Conservation (phyloP, 2,888 invertebrate species). For the Busseola fusca region DNA sequence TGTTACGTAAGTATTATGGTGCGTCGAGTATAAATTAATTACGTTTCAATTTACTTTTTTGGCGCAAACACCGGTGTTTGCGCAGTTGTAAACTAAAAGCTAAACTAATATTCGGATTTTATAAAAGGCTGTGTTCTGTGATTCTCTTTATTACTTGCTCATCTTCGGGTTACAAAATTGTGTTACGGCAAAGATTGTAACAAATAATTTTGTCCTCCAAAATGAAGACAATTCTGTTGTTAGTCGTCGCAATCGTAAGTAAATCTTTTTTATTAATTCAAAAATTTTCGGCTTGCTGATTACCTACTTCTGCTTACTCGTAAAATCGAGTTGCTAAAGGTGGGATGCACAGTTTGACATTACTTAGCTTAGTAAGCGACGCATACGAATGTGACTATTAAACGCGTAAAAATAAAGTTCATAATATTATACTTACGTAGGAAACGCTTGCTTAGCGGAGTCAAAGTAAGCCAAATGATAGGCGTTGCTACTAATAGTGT, state of each 20-base stretch:
- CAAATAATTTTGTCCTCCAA: background rate
- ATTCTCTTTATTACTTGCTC: slow-evolving; percentile 13
- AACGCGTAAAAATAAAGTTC: background rate
- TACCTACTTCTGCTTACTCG: background rate
- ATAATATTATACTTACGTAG: no score
- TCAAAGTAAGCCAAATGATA: background rate
- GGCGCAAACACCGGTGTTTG: no score
- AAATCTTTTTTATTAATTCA: background rate
- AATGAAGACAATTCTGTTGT: slow-evolving; percentile 13
- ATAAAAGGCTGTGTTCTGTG: no score
- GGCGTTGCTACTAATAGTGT: no score
- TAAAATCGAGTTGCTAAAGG: background rate
- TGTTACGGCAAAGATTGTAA: background rate
- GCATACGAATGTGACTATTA: background rate
- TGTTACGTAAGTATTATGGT: no score
- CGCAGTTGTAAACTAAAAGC: no score
- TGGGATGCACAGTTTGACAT: background rate
- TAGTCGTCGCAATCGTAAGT: slow-evolving; percentile 28
- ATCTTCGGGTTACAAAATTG: background rate
- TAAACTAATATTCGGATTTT: no score
- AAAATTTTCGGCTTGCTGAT: background rate
- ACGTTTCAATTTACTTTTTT: no score
- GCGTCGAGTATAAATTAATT: no score
- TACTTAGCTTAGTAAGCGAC: background rate
- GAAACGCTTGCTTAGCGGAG: background rate